phyloP scores from a whole-genome alignment of 2,113 vertebrate genomes.

The Eonycteris spelaea region DNA sequence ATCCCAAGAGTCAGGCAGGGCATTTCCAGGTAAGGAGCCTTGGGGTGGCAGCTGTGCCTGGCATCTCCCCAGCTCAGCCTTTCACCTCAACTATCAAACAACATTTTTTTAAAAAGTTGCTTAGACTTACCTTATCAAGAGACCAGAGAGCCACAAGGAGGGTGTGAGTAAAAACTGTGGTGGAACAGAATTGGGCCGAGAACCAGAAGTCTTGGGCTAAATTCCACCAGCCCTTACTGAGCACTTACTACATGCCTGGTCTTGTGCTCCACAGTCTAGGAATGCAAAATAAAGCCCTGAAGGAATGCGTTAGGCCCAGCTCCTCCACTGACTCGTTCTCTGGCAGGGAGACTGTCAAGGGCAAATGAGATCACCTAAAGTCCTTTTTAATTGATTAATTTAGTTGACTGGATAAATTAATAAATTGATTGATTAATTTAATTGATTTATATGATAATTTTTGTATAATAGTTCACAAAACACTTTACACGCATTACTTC shows the following conservation, averaged over 20 bases:
- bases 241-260: neutral
- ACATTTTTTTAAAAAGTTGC: neutral
- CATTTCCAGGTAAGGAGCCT: neutral
- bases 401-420: no score
- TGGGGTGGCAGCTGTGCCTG: neutral
- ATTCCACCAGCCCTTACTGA: neutral
- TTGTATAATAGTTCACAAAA: neutral
- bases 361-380: neutral
- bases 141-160: neutral
- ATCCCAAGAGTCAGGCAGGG: neutral
- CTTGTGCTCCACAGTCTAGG: neutral
- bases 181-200: neutral
- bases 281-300: neutral
- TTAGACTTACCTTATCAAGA: neutral
- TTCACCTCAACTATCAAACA: neutral
- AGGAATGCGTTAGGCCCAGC: neutral
- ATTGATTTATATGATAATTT: neutral
- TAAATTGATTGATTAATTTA: neutral
- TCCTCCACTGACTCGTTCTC: accelerated
- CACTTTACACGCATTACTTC: neutral
- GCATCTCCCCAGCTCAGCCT: neutral
- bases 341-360: neutral
- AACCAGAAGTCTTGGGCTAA: neutral
- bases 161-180: neutral
- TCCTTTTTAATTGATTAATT: neutral